phyloP scores from a whole-genome alignment of 2,888 invertebrate species.

The Athalia circularis region DNA sequence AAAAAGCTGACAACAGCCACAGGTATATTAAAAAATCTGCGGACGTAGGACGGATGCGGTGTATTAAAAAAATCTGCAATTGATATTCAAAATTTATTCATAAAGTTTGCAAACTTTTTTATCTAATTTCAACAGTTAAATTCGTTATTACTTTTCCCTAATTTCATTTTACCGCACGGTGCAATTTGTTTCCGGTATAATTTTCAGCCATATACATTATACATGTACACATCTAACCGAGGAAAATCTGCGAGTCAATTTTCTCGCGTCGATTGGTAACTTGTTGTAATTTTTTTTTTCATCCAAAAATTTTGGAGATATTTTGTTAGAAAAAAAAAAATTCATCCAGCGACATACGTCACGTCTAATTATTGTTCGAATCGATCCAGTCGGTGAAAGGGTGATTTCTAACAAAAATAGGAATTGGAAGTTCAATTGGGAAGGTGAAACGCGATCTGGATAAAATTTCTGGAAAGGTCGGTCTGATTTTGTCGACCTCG shows the following conservation, averaged over 20 bases:
- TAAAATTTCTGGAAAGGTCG: slow-evolving; percentile 1
- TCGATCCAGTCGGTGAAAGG: neutral
- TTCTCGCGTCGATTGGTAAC: too few relatives aligned
- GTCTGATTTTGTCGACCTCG: neutral
- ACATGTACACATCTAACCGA: too few relatives aligned
- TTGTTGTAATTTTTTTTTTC: too few relatives aligned
- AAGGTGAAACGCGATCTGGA: neutral
- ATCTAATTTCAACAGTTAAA: slow-evolving; percentile 23
- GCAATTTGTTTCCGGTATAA: neutral
- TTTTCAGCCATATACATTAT: too few relatives aligned
- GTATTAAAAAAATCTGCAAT: neutral
- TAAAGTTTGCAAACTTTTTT: slow-evolving; percentile 21
- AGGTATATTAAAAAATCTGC: neutral
- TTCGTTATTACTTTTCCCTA: slow-evolving; percentile 30
- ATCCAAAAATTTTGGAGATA: too few relatives aligned
- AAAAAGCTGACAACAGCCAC: neutral
- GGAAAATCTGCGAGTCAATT: too few relatives aligned
- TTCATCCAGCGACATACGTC: too few relatives aligned
- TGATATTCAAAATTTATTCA: slow-evolving; percentile 33
- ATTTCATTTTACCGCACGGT: slow-evolving; percentile 1
- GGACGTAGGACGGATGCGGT: neutral
- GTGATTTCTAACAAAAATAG: neutral
- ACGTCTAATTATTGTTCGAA: slow-evolving; percentile 2
- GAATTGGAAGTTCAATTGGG: neutral
- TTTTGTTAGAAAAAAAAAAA: too few relatives aligned